A percentile compares a stretch with the other conserved stretches of the same genome.
These are phyloP conservation scores for Psococerastis gibbosa DNA, from an alignment of 2,888 invertebrate species.

Conservation along the genomic window DNA sequence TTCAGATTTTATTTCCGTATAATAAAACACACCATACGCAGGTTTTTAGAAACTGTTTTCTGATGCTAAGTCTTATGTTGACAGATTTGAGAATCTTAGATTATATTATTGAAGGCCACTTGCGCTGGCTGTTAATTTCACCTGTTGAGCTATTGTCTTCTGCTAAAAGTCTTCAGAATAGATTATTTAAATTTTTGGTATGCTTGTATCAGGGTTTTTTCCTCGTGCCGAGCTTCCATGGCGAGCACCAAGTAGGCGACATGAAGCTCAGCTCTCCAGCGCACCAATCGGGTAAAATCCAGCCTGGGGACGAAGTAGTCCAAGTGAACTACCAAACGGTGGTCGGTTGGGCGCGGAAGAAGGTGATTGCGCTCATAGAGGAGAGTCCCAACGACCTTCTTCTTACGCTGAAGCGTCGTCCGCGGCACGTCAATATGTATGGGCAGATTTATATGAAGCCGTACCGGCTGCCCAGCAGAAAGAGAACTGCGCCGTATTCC, in stretches of 20 bases:
- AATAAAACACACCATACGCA: too few species aligned
- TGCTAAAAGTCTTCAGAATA: too few species aligned
- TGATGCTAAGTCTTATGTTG: too few species aligned
- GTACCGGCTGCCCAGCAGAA: conserved; percentile 50
- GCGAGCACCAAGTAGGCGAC: conserved; percentile 59
- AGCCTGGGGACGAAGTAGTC: conserved; percentile 91
- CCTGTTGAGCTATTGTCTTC: too few species aligned
- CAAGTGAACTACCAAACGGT: conserved; percentile 53
- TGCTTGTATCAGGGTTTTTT: conserved; percentile 49
- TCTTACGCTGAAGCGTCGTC: conserved; percentile 63
- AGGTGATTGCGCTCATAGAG: conserved; percentile 48
- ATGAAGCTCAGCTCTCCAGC: conserved; percentile 85
- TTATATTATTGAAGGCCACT: too few species aligned
- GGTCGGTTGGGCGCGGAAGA: conserved; percentile 64
- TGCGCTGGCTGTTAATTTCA: too few species aligned
- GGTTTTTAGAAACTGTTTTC: too few species aligned
- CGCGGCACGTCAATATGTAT: conserved; percentile 60
- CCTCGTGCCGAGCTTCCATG: conserved; percentile 68
- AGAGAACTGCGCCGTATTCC: conserved; percentile 39
- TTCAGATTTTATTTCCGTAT: too few species aligned
- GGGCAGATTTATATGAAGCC: conserved; percentile 56
- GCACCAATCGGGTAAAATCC: conserved; percentile 78
- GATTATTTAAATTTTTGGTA: conserved; percentile 9
- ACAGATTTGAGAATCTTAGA: too few species aligned
- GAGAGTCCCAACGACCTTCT: conserved; percentile 66